Evolutionary conservation across 1,140 invertebrate genomes (phyloP).

Genomic region (honey bee (Apis mellifera)): Amel_HAv3.1 CM009942.2:192501-193000

Average conservation of each 20-base stretch:
- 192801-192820: neutral
- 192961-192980: conserved; percentile 18
- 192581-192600: conserved; percentile 39
- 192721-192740: no score
- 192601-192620: conserved; percentile 49
- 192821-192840: no score
- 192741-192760: neutral
- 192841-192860: no score
- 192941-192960: conserved; percentile 2
- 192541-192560: conserved; percentile 79
- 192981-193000: no score
- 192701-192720: conserved; percentile 61
- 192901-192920: neutral
- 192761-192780: no score
- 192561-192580: conserved; percentile 77
- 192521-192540: conserved; percentile 78
- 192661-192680: conserved; percentile 13
- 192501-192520: conserved; percentile 78
- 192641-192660: neutral
- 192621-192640: neutral
- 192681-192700: conserved; percentile 60
- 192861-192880: neutral
- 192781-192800: neutral
- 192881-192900: conserved; percentile 25
- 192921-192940: neutral